Conservation (phyloP, 2,888 invertebrate genomes). For the Eristalis intricaria region DNA sequence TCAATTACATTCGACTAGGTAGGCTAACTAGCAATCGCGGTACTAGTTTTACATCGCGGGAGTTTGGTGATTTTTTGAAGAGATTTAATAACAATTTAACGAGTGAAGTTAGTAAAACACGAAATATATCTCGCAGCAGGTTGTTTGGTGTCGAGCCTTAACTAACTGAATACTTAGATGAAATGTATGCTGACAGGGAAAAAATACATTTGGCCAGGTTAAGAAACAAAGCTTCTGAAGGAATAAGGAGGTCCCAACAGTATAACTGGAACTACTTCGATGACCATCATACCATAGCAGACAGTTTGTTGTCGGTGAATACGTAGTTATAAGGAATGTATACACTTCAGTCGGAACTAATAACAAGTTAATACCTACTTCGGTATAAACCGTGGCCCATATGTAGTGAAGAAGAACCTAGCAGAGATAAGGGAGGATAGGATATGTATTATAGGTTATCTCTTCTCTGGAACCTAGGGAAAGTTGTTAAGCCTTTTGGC, state of each 20-base stretch:
- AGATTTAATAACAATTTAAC: conserved; percentile 12
- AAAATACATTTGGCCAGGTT: no score
- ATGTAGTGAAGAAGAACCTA: not conserved
- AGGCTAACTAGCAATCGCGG: conserved; percentile 14
- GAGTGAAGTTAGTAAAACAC: conserved; percentile 11
- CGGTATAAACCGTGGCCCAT: not conserved
- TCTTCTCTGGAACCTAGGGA: no score
- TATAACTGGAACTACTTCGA: conserved; percentile 3
- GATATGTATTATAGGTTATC: no score
- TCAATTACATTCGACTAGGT: conserved; percentile 26
- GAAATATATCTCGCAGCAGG: not conserved
- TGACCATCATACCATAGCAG: conserved; percentile 11
- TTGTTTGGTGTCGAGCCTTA: conserved; percentile 3
- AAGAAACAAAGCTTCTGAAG: not conserved
- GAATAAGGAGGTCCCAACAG: not conserved
- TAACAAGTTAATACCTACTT: conserved; percentile 29
- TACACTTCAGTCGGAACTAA: conserved; percentile 69
- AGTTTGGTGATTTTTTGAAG: conserved; percentile 25
- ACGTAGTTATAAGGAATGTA: conserved; percentile 73
- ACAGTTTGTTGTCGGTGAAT: conserved; percentile 65
- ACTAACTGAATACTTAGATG: not conserved
- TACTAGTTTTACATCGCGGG: conserved; percentile 17
- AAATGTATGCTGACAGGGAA: not conserved
- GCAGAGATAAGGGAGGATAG: not conserved
- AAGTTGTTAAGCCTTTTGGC: not conserved